Evolutionary conservation across 2,113 vertebrate species (phyloP), one percentile per base, ranked within the genome.

Genomic region (Psittacara wagleri): DNA sequence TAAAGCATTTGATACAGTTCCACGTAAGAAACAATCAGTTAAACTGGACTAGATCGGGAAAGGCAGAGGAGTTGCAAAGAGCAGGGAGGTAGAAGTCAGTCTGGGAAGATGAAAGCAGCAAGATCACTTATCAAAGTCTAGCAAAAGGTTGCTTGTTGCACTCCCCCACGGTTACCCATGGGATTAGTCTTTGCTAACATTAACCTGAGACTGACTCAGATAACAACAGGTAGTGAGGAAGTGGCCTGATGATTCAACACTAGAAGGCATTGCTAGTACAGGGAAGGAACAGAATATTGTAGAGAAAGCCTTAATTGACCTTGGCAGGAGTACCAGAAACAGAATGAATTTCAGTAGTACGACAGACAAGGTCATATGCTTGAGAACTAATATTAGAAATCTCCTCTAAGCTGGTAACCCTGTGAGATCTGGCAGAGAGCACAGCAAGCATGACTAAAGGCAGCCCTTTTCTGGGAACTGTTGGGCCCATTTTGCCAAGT

Each of bases 321-420:
- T 95, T 96, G 96, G 62, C 91, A 92, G 81, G 69, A 92, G 66
- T 75, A 72, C 61, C 69, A 95, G 86, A 68, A 92, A 28, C 86
- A 86, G 66, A 82, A 88, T 94, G 83, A 88, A 89, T 94, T 95
- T 89, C 89, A 76, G 83, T 95, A 95, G 83, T 89, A 86, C 1
- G 0, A 84, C 74, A 95, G 95, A 91, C 86, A 94, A 97, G 86
- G 94, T 95, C 91, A 64, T 88, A 51, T 33, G 73, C 88, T 82
- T 62, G 86, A 57, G 74, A 82, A 41, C 86, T 95, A 91, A 75
- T 92, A 86, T 89, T 94, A 94, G 89, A 92, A 92, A 64, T 89
- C 73, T 92, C 83, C 55, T 67, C 33, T 91, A 83, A 95, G 57
- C 83, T 92, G 77, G 61, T 69, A 94, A 76, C 86, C 88, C 80